phyloP scores from a whole-genome alignment of 2,888 invertebrate species.

The Harmothoe impar region DNA sequence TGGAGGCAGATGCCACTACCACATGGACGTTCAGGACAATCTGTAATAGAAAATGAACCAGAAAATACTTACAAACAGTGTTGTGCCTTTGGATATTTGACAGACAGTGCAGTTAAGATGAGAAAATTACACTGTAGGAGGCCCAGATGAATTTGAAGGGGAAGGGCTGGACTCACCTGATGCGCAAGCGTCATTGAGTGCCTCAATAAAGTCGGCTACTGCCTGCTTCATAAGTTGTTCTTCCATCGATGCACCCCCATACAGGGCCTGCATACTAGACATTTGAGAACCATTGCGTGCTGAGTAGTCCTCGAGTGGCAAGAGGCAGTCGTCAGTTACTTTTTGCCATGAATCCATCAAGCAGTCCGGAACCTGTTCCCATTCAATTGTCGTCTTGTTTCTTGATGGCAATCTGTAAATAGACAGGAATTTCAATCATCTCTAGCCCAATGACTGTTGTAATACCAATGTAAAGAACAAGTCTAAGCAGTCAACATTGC shows the following conservation, averaged over 20 bases:
- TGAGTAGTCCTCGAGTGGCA: neutral
- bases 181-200: neutral
- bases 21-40: conserved; percentile 13
- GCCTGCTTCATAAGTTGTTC: neutral
- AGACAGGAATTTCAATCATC: too few species aligned
- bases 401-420: neutral
- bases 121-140: neutral
- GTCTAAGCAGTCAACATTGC: neutral
- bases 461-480: too few species aligned
- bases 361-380: neutral
- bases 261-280: neutral
- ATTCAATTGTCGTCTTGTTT: neutral
- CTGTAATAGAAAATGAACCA: neutral
- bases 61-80: neutral
- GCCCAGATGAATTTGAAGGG: neutral
- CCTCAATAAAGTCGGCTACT: neutral
- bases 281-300: neutral
- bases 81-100: neutral
- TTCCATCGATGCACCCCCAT: neutral
- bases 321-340: neutral
- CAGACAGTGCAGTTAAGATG: neutral
- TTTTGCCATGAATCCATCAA: neutral
- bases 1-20: neutral
- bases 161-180: neutral
- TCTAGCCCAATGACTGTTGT: too few species aligned